Conservation (phyloP, 2,888 invertebrate genomes). For the Hydriomena furcata region DNA sequence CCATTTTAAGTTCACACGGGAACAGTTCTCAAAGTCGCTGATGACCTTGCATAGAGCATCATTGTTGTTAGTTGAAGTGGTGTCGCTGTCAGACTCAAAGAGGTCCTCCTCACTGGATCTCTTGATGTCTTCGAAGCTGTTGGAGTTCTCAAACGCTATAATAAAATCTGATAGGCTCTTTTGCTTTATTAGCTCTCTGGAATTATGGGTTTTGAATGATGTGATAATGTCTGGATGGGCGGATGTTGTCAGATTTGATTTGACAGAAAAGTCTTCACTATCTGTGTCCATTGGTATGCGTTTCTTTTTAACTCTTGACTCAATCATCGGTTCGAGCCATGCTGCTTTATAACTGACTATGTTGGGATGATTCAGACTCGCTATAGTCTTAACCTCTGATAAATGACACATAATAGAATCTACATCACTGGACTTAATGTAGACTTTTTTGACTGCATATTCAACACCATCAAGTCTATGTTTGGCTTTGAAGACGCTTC, state of each 20-base stretch:
- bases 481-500: slow-evolving; percentile 88
- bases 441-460: slow-evolving; percentile 92
- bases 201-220: slow-evolving; percentile 77
- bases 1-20: slow-evolving; percentile 82
- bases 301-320: slow-evolving; percentile 69
- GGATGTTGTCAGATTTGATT: slow-evolving; percentile 56
- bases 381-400: slow-evolving; percentile 91
- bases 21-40: slow-evolving; percentile 67
- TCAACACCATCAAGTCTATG: slow-evolving; percentile 89
- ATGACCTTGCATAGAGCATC: slow-evolving; percentile 66
- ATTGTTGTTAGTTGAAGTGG: slow-evolving; percentile 42
- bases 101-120: slow-evolving; percentile 47
- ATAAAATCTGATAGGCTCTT: slow-evolving; percentile 69
- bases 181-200: slow-evolving; percentile 64
- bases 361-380: slow-evolving; percentile 90
- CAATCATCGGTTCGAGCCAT: slow-evolving; percentile 89
- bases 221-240: slow-evolving; percentile 69
- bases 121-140: slow-evolving; percentile 54
- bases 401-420: slow-evolving; percentile 86
- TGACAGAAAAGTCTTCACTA: slow-evolving; percentile 59
- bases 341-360: slow-evolving; percentile 93
- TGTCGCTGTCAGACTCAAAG: slow-evolving; percentile 57
- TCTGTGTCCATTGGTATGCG: slow-evolving; percentile 66
- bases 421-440: slow-evolving; percentile 85
- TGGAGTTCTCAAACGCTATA: slow-evolving; percentile 70